phyloP scores from a whole-genome alignment of 23 tunicate genomes.

The Clavelina lepadiformis region DNA sequence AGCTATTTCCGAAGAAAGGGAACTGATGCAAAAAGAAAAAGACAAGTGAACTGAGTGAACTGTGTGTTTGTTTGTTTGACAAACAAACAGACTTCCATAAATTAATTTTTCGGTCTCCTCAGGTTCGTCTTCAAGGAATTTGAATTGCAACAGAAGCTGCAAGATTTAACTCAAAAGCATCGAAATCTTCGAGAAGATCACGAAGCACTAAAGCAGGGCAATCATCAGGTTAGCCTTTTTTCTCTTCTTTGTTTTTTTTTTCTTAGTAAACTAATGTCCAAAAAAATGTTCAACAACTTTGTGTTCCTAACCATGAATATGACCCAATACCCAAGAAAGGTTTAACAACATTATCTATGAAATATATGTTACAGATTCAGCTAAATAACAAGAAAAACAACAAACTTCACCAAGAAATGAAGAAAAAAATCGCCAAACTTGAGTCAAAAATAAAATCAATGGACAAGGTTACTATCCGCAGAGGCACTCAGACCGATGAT shows the following conservation, averaged over 20 bases:
- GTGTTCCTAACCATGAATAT: too few species aligned
- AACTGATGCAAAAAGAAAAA: slow-evolving; percentile 67
- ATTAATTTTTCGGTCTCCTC: not conserved
- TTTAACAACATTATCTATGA: too few species aligned
- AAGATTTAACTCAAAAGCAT: slow-evolving; percentile 54
- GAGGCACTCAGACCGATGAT: slow-evolving; percentile 82
- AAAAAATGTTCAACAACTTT: not conserved
- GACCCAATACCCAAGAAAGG: too few species aligned
- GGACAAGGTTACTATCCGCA: slow-evolving; percentile 83
- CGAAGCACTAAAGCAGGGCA: slow-evolving; percentile 61
- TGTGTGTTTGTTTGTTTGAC: not conserved
- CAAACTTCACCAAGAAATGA: slow-evolving; percentile 76
- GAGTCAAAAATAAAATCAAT: slow-evolving; percentile 87
- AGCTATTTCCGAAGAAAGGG: slow-evolving; percentile 53
- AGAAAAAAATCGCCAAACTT: slow-evolving; percentile 72
- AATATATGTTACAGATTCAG: slow-evolving; percentile 45
- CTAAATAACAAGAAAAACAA: slow-evolving; percentile 55
- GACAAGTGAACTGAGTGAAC: slow-evolving; percentile 32
- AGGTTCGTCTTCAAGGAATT: slow-evolving; percentile 86
- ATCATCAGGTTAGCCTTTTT: slow-evolving; percentile 53
- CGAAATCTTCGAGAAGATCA: slow-evolving; percentile 60
- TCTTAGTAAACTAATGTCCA: not conserved
- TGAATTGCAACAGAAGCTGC: slow-evolving; percentile 74
- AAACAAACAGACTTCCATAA: not conserved
- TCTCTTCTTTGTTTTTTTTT: not conserved